Evolutionary conservation across 2,888 invertebrate genomes (phyloP).

Genomic region (Dysmachus trigonus): DNA sequence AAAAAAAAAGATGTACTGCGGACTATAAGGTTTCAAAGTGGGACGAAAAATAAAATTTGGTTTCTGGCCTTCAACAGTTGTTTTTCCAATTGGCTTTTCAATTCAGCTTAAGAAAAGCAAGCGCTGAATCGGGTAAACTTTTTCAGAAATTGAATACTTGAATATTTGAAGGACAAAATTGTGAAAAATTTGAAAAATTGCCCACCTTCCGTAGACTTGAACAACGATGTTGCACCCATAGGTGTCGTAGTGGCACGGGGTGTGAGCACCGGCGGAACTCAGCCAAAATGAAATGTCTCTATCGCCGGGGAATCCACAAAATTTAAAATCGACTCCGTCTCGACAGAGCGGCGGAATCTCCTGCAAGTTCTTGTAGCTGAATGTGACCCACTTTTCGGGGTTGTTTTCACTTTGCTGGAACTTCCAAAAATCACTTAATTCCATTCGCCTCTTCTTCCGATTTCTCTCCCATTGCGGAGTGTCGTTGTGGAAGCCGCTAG

Average conservation of each 20-base stretch:
- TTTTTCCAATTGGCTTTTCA: no score
- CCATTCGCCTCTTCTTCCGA: slow-evolving; percentile 66
- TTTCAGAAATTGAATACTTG: no score
- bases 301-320: slow-evolving; percentile 76
- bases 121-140: no score
- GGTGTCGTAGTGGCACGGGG: slow-evolving; percentile 93
- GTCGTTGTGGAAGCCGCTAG: slow-evolving; percentile 55
- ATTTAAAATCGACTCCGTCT: slow-evolving; percentile 70
- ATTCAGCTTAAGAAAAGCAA: no score
- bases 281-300: slow-evolving; percentile 86
- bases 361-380: slow-evolving; percentile 57
- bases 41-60: no score
- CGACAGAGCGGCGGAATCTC: slow-evolving; percentile 56
- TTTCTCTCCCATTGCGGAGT: slow-evolving; percentile 84
- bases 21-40: no score
- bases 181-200: no score
- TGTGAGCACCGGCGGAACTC: slow-evolving; percentile 86
- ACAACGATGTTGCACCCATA: slow-evolving; percentile 94
- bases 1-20: no score
- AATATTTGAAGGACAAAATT: no score
- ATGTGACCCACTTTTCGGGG: slow-evolving; percentile 58
- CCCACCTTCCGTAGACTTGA: slow-evolving; percentile 85
- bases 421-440: slow-evolving; percentile 57
- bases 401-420: slow-evolving; percentile 60
- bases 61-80: no score